Conservation (phyloP, 2,797 vertebrate genomes). For the Parauchenoglanis punctatus region DNA sequence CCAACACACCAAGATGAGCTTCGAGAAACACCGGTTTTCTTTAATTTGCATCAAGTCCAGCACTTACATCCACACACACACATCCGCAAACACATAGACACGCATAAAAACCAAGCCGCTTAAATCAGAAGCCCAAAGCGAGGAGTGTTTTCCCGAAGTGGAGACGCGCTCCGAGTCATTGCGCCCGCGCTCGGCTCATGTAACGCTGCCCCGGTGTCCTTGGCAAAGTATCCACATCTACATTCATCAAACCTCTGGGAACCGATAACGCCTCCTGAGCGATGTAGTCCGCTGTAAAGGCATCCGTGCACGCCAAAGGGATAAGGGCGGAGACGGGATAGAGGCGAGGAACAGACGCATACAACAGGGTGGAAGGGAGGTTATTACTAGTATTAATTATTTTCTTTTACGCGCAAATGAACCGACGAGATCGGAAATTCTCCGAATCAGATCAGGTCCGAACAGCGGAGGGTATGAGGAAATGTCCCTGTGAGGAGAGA, state of each 20-base stretch:
- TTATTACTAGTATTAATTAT: background rate
- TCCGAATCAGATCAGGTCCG: background rate
- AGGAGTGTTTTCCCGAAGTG: slow-evolving; percentile 44
- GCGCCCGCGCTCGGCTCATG: slow-evolving; percentile 26
- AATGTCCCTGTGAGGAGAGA: background rate
- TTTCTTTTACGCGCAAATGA: background rate
- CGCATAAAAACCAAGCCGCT: background rate
- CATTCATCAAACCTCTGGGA: slow-evolving; percentile 15
- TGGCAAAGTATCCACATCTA: slow-evolving; percentile 56
- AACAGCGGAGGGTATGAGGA: background rate
- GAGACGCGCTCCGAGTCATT: slow-evolving; percentile 35
- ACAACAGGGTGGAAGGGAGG: slow-evolving; percentile 2
- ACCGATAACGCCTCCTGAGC: slow-evolving; percentile 1
- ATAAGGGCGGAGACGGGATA: slow-evolving; percentile 24
- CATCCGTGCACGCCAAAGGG: slow-evolving; percentile 23
- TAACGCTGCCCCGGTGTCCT: slow-evolving; percentile 51
- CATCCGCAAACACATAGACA: slow-evolving; percentile 20
- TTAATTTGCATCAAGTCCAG: slow-evolving; percentile 12
- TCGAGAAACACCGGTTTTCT: background rate
- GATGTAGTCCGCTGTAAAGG: slow-evolving; percentile 31
- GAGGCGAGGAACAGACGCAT: background rate
- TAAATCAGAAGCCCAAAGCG: background rate
- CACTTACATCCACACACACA: slow-evolving; percentile 22
- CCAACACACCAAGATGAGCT: slow-evolving; percentile 10
- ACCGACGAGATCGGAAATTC: background rate